Conservation (phyloP, 2,888 invertebrate species). For the Heteromurus nitidus region DNA sequence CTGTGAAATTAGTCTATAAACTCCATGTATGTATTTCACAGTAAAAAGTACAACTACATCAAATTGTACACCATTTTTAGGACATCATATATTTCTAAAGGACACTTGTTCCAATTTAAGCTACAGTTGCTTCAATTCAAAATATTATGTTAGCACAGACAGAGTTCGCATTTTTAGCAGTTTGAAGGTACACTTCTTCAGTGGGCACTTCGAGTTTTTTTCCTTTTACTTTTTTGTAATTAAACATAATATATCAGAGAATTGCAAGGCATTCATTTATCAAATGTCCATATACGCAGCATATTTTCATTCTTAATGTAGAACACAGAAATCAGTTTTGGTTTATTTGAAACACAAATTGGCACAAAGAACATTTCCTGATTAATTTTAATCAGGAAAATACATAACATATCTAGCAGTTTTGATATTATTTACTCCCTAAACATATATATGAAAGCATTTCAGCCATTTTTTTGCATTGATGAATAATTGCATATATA, state of each 20-base stretch:
- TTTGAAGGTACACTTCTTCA: conserved; percentile 62
- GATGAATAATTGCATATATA: no score
- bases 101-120: conserved; percentile 18
- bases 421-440: no score
- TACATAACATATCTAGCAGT: no score
- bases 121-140: conserved; percentile 34
- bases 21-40: conserved; percentile 22
- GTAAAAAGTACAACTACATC: conserved; percentile 9
- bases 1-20: not conserved
- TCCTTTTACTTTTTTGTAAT: conserved; percentile 11
- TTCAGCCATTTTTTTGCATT: no score
- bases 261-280: conserved; percentile 50
- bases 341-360: conserved; percentile 66
- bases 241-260: conserved; percentile 9
- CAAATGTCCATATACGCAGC: conserved; percentile 25
- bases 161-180: conserved; percentile 24
- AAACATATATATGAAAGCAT: no score
- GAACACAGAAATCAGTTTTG: conserved; percentile 66
- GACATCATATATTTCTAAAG: no score
- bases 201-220: conserved; percentile 54
- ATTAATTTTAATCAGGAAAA: no score
- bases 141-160: conserved; percentile 54
- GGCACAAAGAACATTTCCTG: conserved; percentile 51
- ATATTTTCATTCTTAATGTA: conserved; percentile 38
- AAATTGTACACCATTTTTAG: conserved; percentile 42